Conservation (phyloP, 2,113 vertebrate genomes). For the Penelope pileata region DNA sequence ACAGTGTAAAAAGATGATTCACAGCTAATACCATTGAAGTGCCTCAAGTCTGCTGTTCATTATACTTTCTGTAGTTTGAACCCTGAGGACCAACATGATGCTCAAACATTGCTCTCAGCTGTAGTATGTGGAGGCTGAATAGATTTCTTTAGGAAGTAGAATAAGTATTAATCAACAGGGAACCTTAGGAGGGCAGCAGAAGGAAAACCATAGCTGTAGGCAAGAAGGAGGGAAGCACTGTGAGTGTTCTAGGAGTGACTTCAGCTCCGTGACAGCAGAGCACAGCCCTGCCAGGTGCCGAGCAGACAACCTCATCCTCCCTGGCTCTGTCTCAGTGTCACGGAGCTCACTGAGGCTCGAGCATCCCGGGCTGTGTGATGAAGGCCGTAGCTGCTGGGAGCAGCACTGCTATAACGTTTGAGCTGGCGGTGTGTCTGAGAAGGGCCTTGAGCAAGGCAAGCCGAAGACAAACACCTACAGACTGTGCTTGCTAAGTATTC, state of each 20-base stretch:
- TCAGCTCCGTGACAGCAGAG: not conserved
- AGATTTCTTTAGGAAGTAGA: conserved; percentile 24
- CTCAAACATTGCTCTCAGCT: not conserved
- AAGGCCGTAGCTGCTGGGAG: not conserved
- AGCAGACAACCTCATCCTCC: not conserved
- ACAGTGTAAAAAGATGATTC: conserved; percentile 53
- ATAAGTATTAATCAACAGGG: conserved; percentile 48
- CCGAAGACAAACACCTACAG: not conserved
- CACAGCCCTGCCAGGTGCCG: not conserved
- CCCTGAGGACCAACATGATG: conserved; percentile 24
- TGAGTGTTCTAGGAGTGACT: not conserved
- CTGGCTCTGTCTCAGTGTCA: not conserved
- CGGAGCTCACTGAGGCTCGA: not conserved
- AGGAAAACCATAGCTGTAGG: conserved; percentile 30
- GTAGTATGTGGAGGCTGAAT: conserved; percentile 32
- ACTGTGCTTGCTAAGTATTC: not conserved
- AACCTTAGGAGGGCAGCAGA: conserved; percentile 25
- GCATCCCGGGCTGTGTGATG: not conserved
- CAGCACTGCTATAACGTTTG: not conserved
- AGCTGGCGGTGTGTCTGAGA: not conserved
- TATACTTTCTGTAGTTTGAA: conserved; percentile 45
- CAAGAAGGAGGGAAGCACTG: not conserved
- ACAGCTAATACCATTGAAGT: not conserved
- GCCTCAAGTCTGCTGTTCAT: conserved; percentile 39
- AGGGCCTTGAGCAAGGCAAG: not conserved